phyloP scores from a whole-genome alignment of 2,888 invertebrate genomes.

The Drymonia ruficornis region DNA sequence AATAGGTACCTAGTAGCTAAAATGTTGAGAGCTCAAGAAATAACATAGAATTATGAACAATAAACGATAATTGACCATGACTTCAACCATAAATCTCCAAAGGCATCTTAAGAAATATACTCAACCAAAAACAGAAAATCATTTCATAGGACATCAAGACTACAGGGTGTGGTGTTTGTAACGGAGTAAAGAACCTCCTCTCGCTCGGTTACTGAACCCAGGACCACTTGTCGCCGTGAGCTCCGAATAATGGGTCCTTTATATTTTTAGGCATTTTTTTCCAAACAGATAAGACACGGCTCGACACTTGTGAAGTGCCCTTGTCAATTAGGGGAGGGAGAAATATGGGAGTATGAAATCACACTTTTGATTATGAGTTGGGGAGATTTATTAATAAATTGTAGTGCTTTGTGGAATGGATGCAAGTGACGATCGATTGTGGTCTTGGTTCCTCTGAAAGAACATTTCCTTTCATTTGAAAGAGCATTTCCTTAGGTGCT shows the following conservation, averaged over 20 bases:
- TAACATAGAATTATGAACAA: too few species aligned
- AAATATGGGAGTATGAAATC: background rate
- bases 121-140: background rate
- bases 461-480: too few species aligned
- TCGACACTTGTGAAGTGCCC: constrained; percentile 11
- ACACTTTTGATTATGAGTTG: background rate
- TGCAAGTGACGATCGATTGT: background rate
- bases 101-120: background rate
- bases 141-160: background rate
- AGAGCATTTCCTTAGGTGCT: too few species aligned
- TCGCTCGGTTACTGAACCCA: constrained; percentile 2
- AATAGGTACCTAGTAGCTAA: background rate
- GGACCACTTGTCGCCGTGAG: background rate
- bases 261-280: constrained; percentile 5
- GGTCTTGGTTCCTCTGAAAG: background rate
- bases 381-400: background rate
- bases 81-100: background rate
- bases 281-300: constrained; percentile 23
- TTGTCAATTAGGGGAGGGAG: constrained; percentile 6
- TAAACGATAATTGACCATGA: too few species aligned
- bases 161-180: background rate
- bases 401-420: too few species aligned
- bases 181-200: background rate
- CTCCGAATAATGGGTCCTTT: constrained; percentile 10
- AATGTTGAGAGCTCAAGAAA: background rate